Base-by-base conservation (phyloP, 1,140 invertebrate species). In the Orchesella cincta region DNA sequence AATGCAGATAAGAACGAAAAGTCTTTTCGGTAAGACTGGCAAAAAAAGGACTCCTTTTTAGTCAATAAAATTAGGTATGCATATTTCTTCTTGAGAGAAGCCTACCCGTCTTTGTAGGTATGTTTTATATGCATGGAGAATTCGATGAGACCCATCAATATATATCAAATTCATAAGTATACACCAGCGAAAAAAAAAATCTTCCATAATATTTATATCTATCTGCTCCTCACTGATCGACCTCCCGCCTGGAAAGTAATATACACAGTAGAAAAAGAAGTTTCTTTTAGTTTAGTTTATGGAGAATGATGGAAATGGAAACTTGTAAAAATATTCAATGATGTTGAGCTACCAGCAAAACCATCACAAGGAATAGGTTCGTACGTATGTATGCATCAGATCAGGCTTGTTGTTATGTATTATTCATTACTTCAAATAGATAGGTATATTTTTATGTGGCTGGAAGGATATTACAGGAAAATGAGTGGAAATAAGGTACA, bases 1-100 rank as follows among this genome's bases (percentile, higher is more conserved):
- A 16, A 23, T 29, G 67, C 16, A 76, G 64, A 52, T 51, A 76
- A 76, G 75, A 71, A 76, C 52, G 29, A 20, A 8, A 46, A 46
- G 39, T 20, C 8, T 12, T 8, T n/a, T 29, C 8, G 8, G 8
- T 26, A 64, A 5, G 12, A 64, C 57, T n/a, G 5, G 23, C n/a
- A 26, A 46, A 46, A 46, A 46, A 46, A 8, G 39, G 39, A 12
- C 39, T 46, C 39, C 39, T 46, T 46, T 46, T 46, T 46, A 46
- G 39, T 46, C 39, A 46, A 46, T 46, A 46, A 46, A 46, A 46
- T 46, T 46, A 46, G 39, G 39, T 20, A 46, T 46, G 39, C 39
- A 46, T 20, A 46, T 12, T 20, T 46, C 39, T 20, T 8, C 39
- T n/a, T 46, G 39, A 20, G 39, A 46, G 39, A 46, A 46, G 39